Base-by-base conservation (phyloP, 2,113 vertebrate species). In the Paratilapia polleni region DNA sequence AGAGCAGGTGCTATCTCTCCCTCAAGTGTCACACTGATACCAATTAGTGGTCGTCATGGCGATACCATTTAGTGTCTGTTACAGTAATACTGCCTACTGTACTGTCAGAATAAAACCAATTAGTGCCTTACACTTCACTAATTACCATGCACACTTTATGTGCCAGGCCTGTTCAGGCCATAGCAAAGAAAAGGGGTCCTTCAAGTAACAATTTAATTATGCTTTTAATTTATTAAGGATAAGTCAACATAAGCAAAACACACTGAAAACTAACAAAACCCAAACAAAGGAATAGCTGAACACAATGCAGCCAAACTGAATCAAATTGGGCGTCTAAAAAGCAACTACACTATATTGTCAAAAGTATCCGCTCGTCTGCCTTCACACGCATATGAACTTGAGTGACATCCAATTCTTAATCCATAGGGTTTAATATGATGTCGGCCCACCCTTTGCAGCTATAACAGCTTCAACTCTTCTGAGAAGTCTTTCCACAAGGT, bases 1-100 rank as follows among this genome's bases (percentile, higher is more conserved):
- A 47, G 68, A 78, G 52, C 36, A 68, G 80, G 54, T 78, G 49
- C 41, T 36, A 54, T 28, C 62, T 74, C 60, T 84, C 77, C 66
- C 77, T 87, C 24, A 82, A 84, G 78, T 88, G 81, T 90, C 91
- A 91, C 34, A 54, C 49, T 52, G 60, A 86, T 87, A 64, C 87
- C 83, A 92, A 90, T 92, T 91, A 91, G 63, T 22, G 2, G 38
- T 74, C 24, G 17, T 88, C 83, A 76, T 85, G 63, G 57, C 34
- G 5, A 82, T 77, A 58, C 24, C 68, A 81, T 85, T 92, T 84
- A 81, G 41, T 86, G 76, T 85, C 81, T 64, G 20, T 81, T 89
- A 84, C 61, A 87, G 77, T 88, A 74, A 80, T 15, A 56, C 6
- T 2, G 11, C 58, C 78, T 57, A 83, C 68, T 85, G 74, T 88